Conservation (phyloP, 2,113 vertebrate species). For the Cynoglossus semilaevis region DNA sequence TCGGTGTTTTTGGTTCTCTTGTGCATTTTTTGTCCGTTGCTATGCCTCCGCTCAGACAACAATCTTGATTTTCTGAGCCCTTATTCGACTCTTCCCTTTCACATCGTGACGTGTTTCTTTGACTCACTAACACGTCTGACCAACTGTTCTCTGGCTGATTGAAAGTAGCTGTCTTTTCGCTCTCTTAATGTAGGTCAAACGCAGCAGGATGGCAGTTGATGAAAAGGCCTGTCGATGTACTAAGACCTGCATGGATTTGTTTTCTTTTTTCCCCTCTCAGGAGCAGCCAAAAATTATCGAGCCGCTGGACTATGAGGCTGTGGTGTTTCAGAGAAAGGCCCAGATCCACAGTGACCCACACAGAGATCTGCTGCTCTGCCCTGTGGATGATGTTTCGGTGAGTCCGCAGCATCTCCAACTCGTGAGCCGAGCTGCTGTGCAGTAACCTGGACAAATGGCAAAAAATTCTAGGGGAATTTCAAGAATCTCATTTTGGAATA, state of each 20-base stretch:
- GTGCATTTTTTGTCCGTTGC: background rate
- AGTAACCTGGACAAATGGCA: background rate
- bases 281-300: constrained; percentile 95
- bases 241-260: background rate
- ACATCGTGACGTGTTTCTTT: background rate
- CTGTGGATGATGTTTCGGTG: constrained; percentile 92
- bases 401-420: constrained; percentile 48
- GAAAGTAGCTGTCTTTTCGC: background rate
- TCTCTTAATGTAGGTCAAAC: background rate
- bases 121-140: constrained; percentile 11
- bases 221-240: too few species aligned
- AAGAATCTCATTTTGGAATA: too few species aligned
- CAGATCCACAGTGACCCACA: constrained; percentile 98
- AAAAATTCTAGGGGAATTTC: too few species aligned
- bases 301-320: constrained; percentile 93
- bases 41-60: background rate
- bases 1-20: background rate
- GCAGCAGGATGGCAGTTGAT: too few species aligned
- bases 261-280: constrained; percentile 59
- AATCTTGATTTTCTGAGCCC: background rate
- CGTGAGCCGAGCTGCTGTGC: background rate
- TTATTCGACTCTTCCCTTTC: background rate
- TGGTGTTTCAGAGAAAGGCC: constrained; percentile 90
- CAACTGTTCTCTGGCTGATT: background rate
- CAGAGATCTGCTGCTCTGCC: constrained; percentile 93